These are phyloP conservation scores for Platysternon megacephalum DNA, from an alignment of 2,113 vertebrate genomes.

Conservation along the genomic window DNA sequence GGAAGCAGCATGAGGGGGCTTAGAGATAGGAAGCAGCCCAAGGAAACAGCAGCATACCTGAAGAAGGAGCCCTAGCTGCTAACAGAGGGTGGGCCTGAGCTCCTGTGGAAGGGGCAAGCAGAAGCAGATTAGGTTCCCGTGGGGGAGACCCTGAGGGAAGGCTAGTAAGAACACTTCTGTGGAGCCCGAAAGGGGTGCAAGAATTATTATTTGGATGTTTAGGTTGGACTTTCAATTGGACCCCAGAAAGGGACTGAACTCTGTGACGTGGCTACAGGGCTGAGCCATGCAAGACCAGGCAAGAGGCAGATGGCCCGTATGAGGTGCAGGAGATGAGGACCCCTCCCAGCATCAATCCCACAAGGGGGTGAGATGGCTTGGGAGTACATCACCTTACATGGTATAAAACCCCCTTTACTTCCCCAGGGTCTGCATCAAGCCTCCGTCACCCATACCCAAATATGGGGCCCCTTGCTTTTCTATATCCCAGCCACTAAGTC, in stretches of 20 bases:
- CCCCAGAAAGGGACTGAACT: background rate
- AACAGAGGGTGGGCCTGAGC: background rate
- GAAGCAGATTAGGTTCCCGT: no score
- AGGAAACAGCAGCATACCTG: background rate
- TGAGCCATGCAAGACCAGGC: background rate
- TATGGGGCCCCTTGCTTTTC: background rate
- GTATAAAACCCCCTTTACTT: background rate
- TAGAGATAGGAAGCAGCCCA: background rate
- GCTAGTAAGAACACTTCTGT: background rate
- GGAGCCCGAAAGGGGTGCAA: background rate
- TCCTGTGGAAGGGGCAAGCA: no score
- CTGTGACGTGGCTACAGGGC: background rate
- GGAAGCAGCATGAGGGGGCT: background rate
- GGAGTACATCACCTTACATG: background rate
- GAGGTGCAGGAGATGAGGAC: background rate
- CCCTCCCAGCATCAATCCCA: background rate
- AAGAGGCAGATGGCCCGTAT: background rate
- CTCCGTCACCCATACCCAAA: background rate
- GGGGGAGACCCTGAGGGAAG: background rate
- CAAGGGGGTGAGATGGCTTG: background rate
- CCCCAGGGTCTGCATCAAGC: background rate
- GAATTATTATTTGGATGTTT: background rate
- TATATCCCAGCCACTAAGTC: background rate
- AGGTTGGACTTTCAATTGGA: no score
- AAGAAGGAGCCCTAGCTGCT: background rate